A percentile compares a stretch with the other conserved stretches of the same genome.
These are phyloP conservation scores for Pocillopora damicornis DNA, from an alignment of 64 coral and sea anemone species.

Conservation along the genomic window DNA sequence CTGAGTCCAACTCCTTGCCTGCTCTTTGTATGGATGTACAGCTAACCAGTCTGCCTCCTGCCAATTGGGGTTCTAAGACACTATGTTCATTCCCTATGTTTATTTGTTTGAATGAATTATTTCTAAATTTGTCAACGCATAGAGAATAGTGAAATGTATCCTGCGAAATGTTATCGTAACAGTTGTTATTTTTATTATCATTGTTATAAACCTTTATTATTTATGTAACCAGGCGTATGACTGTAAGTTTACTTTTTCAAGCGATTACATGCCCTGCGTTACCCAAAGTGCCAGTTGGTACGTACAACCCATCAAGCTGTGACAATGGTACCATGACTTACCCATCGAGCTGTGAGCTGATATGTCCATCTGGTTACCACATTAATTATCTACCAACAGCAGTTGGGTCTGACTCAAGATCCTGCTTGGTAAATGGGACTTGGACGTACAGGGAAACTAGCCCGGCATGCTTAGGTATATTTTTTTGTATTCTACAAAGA, in stretches of 20 bases:
- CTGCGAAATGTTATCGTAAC: neutral
- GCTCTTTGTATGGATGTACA: too few species aligned
- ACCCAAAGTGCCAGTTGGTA: conserved; percentile 3
- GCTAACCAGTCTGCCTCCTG: too few species aligned
- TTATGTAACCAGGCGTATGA: neutral
- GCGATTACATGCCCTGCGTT: conserved; percentile 28
- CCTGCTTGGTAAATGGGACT: conserved; percentile 9
- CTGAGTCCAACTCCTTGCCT: too few species aligned
- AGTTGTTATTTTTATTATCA: too few species aligned
- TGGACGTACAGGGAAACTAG: conserved; percentile 13
- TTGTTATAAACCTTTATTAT: neutral
- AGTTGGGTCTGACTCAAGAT: neutral
- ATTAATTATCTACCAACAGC: neutral
- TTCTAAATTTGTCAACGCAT: too few species aligned
- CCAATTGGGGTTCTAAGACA: too few species aligned
- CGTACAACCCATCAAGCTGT: neutral
- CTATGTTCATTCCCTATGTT: too few species aligned
- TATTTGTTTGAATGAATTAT: too few species aligned
- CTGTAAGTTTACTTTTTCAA: neutral
- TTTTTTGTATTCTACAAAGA: too few species aligned
- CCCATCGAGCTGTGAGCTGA: neutral
- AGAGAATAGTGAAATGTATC: neutral
- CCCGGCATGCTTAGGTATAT: conserved; percentile 37
- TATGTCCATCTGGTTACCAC: conserved; percentile 40
- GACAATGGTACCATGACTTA: neutral